Percentiles rank a stretch among this genome's conserved stretches.
Evolutionary conservation across 2,113 vertebrate genomes (phyloP).

Genomic region (Mystacornis crossleyi): DNA sequence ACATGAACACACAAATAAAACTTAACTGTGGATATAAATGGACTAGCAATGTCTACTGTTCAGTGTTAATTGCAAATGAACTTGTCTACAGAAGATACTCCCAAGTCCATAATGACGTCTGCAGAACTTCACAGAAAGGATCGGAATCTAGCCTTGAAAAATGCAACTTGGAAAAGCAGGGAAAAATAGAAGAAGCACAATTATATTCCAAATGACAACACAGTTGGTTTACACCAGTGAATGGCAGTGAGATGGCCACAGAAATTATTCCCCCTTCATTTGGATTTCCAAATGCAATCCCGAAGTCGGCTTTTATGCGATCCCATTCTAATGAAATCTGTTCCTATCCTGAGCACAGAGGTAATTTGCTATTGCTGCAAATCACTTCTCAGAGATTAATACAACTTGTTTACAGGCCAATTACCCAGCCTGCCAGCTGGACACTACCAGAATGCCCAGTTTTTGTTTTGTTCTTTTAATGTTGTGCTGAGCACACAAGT

Average conservation of each 20-base stretch:
- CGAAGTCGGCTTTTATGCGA: not conserved
- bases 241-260: not conserved
- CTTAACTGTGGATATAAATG: not conserved
- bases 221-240: not conserved
- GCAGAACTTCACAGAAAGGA: not conserved
- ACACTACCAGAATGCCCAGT: conserved; percentile 36
- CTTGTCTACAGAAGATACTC: not conserved
- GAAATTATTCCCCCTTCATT: not conserved
- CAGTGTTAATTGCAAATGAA: not conserved
- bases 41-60: not conserved
- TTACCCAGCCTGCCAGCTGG: conserved; percentile 42
- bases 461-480: conserved; percentile 48
- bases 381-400: conserved; percentile 45
- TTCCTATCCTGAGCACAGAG: not conserved
- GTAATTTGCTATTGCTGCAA: conserved; percentile 30
- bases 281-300: not conserved
- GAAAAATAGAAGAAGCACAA: not conserved
- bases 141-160: not conserved
- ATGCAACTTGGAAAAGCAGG: not conserved
- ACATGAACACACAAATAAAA: not conserved
- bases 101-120: not conserved
- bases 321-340: not conserved
- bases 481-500: conserved; percentile 53
- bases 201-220: not conserved
- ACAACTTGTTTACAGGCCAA: conserved; percentile 51